A percentile compares a stretch with the other conserved stretches of the same genome.
Conservation (phyloP, 2,113 vertebrate species). For the Cyphomyrus discorhynchus region DNA sequence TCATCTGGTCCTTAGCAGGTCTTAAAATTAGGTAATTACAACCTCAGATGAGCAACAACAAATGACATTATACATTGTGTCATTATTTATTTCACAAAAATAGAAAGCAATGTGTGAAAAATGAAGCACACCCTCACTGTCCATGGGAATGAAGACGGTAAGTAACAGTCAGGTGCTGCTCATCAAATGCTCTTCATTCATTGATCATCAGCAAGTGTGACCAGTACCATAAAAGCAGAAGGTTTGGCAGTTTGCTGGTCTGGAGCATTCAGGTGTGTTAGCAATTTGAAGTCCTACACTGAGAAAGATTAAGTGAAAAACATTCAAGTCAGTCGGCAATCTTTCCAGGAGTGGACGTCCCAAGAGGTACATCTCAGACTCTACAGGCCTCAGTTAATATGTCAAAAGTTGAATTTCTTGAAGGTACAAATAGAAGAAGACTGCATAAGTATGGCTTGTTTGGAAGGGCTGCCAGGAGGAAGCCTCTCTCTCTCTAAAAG, state of each 20-base stretch:
- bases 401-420: not conserved
- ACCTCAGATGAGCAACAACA: not conserved
- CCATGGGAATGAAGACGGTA: too few relatives aligned
- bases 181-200: not conserved
- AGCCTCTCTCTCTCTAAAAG: not conserved
- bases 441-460: not conserved
- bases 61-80: not conserved
- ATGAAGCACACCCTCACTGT: not conserved
- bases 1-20: not conserved
- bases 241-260: not conserved
- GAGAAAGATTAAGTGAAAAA: too few relatives aligned
- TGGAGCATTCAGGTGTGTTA: not conserved
- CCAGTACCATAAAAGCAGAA: not conserved
- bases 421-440: not conserved
- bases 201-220: not conserved
- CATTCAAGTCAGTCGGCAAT: too few relatives aligned
- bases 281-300: too few relatives aligned
- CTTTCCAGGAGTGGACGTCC: too few relatives aligned
- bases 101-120: not conserved
- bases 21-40: not conserved
- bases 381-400: not conserved
- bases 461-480: not conserved
- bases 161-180: not conserved
- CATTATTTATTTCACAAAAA: not conserved
- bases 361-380: not conserved